Conservation (phyloP, 2,797 vertebrate genomes). For the Lepilemur ruficaudatus region DNA sequence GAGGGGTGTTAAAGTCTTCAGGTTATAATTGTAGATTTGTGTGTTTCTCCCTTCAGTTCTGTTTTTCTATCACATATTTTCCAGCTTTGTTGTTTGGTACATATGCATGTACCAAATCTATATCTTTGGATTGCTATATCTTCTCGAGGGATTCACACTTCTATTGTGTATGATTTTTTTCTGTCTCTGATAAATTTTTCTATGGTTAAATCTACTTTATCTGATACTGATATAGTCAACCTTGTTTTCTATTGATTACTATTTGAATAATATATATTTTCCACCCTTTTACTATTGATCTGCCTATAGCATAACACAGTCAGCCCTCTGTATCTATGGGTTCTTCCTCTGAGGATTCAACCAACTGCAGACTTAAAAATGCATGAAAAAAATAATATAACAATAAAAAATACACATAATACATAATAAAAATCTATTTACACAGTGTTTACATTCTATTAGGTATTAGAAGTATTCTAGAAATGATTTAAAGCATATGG, state of each 20-base stretch:
- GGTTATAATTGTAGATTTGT: background rate
- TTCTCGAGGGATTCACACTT: background rate
- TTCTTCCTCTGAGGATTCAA: background rate
- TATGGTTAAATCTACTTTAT: background rate
- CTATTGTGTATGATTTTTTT: background rate
- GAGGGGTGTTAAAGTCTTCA: background rate
- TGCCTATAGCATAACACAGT: background rate
- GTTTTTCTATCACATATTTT: background rate
- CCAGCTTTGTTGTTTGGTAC: background rate
- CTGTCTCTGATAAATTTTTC: background rate
- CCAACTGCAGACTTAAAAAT: background rate
- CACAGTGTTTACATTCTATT: background rate
- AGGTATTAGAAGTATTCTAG: background rate
- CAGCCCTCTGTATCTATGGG: background rate
- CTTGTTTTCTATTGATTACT: background rate
- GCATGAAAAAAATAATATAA: background rate
- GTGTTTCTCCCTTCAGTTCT: background rate
- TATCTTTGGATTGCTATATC: background rate
- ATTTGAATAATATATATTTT: background rate
- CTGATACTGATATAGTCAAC: background rate
- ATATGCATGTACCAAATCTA: background rate
- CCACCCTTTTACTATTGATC: background rate
- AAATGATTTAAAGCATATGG: background rate
- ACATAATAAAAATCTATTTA: background rate
- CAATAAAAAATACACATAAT: background rate